Base-by-base conservation (phyloP, 2,888 invertebrate species). In the Phlogophora meticulosa region DNA sequence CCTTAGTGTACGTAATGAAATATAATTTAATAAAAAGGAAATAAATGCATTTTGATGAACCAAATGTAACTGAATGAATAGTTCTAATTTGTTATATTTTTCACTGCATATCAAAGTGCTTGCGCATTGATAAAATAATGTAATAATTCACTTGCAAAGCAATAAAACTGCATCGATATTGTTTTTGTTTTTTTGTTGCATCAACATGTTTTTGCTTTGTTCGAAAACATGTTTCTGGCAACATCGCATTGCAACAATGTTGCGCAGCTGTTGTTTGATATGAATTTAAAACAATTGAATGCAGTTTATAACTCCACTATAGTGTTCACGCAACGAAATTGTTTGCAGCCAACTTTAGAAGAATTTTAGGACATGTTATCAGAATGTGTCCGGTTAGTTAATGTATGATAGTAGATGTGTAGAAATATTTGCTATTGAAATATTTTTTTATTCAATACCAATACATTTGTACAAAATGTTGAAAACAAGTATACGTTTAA, bases 31-130 rank as follows among this genome's bases (percentile, higher is more conserved):
- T 69, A 81, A 71, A 70, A 81, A 73, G 75, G 46, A 85, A 86
- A 79, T 84, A 85, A 78, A 79, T 89, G 90, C 88, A 90, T 90
- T 90, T 90, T 80, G 69, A 78, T 77, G 68, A 82, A 87, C 90
- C 90, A 90, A 89, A 90, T 85, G 71, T 82, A 78, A 83, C 74
- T 80, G 69, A 83, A 74, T 55, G 76, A 61, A 61, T 84, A 78
- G 80, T 81, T 74, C 62, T 81, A 79, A 73, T 75, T 69, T 72
- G 56, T 72, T 74, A 53, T 72, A 67, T 71, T 65, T 72, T 59
- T 70, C 70, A 73, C 62, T 68, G 67, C 61, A 68, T 69, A 75
- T 78, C 75, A 67, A 68, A 68, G 58, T 74, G 75, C 61, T 82
- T 82, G 36, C 24, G 52, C 77, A 22, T 72, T 70, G 52, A 56